phyloP scores from a whole-genome alignment of 2,113 vertebrate genomes.

The Passer montanus region DNA sequence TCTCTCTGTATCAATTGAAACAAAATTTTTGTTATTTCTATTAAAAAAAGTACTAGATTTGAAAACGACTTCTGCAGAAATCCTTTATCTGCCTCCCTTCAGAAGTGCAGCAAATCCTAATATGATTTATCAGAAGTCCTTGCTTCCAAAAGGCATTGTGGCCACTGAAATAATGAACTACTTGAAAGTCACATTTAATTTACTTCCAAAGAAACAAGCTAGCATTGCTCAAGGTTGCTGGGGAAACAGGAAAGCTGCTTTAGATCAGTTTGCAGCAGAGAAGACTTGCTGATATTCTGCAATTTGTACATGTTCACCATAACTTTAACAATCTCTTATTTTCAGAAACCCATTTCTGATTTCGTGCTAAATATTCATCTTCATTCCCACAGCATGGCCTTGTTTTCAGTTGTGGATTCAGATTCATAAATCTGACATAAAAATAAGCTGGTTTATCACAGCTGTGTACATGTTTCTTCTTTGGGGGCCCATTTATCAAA shows the following conservation, averaged over 20 bases:
- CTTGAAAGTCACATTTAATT: conserved; percentile 83
- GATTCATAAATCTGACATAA: conserved; percentile 39
- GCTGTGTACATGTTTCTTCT: conserved; percentile 30
- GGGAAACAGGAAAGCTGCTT: conserved; percentile 79
- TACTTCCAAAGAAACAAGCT: conserved; percentile 77
- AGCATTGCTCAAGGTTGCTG: conserved; percentile 76
- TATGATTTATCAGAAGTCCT: conserved; percentile 72
- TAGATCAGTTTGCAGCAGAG: conserved; percentile 67
- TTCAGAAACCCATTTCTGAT: conserved; percentile 62
- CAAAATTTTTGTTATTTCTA: conserved; percentile 50
- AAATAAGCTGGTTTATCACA: conserved; percentile 68
- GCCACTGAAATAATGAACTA: conserved; percentile 80
- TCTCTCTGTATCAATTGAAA: background rate
- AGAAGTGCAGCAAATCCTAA: conserved; percentile 72
- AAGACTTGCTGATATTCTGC: conserved; percentile 69
- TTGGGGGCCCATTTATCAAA: conserved; percentile 50
- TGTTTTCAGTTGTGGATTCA: conserved; percentile 59
- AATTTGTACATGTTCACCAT: conserved; percentile 59
- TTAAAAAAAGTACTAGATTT: conserved; percentile 42
- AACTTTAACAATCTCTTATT: conserved; percentile 64
- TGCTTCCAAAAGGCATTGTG: conserved; percentile 75
- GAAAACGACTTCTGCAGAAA: conserved; percentile 64
- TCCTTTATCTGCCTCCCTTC: conserved; percentile 68
- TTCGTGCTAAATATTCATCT: conserved; percentile 55
- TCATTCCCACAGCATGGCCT: conserved; percentile 17